phyloP scores from a whole-genome alignment of 2,797 vertebrate genomes.

The Enteromius afrohamiltoni region DNA sequence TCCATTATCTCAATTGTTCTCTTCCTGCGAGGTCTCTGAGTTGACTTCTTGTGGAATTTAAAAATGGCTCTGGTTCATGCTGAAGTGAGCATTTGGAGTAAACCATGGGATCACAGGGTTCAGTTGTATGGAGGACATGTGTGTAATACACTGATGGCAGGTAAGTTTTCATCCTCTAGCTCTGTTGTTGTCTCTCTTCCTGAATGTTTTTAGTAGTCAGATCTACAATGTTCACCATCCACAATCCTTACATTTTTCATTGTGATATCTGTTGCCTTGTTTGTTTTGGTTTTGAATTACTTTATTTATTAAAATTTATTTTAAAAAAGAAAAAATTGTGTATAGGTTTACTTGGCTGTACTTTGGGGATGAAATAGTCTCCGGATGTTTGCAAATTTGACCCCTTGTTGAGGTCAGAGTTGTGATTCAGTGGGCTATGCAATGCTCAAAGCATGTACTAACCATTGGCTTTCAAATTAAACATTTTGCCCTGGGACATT shows the following conservation, averaged over 20 bases:
- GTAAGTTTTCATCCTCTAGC: constrained; percentile 62
- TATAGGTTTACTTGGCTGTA: neutral
- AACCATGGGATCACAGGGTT: constrained; percentile 61
- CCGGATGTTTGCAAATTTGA: neutral
- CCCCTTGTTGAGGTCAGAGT: neutral
- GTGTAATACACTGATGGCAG: constrained; percentile 77
- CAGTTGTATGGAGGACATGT: constrained; percentile 66
- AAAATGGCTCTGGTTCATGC: constrained; percentile 68
- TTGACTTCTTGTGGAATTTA: constrained; percentile 32
- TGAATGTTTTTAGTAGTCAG: neutral
- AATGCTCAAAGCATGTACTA: neutral
- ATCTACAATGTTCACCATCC: neutral
- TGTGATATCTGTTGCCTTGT: neutral
- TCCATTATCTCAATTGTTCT: constrained; percentile 5
- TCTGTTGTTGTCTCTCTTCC: neutral
- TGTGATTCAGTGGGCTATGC: neutral
- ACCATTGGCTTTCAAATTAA: neutral
- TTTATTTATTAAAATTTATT: neutral
- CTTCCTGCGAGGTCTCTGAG: neutral
- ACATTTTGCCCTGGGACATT: neutral
- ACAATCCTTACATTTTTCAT: neutral
- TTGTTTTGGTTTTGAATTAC: neutral
- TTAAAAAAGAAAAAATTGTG: neutral
- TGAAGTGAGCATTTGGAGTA: constrained; percentile 53
- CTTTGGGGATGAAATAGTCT: neutral